phyloP scores from a whole-genome alignment of 2,888 invertebrate species.

The Leucania comma region DNA sequence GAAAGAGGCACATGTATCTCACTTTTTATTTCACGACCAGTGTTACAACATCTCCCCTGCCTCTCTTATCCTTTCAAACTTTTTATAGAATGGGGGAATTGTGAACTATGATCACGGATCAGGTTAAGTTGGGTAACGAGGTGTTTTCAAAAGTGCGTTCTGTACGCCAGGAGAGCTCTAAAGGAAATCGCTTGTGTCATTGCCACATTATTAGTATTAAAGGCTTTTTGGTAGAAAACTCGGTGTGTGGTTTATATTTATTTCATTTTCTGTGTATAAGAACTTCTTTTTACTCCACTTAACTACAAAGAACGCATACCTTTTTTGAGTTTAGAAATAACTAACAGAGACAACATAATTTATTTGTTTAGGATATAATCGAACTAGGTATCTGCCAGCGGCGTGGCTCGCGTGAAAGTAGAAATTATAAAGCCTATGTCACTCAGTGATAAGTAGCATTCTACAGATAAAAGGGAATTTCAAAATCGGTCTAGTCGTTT shows the following conservation, averaged over 20 bases:
- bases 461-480: too few species aligned
- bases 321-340: too few species aligned
- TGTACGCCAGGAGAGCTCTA: constrained; percentile 51
- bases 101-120: constrained; percentile 62
- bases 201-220: constrained; percentile 70
- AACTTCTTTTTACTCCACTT: background rate
- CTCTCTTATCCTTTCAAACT: constrained; percentile 45
- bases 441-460: too few species aligned
- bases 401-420: too few species aligned
- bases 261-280: constrained; percentile 11
- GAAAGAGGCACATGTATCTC: constrained; percentile 78
- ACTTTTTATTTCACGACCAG: constrained; percentile 70
- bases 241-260: constrained; percentile 43
- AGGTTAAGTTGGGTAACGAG: constrained; percentile 61
- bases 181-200: constrained; percentile 73
- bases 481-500: too few species aligned
- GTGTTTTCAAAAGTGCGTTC: constrained; percentile 73
- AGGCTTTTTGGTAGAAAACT: constrained; percentile 48
- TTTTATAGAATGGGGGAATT: constrained; percentile 36
- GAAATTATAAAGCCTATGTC: too few species aligned
- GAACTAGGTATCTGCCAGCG: too few species aligned
- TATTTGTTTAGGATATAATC: too few species aligned
- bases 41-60: constrained; percentile 59
- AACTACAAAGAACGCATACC: background rate
- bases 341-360: too few species aligned